A percentile compares a stretch with the other conserved stretches of the same genome.
phyloP scores from a whole-genome alignment of 2,113 vertebrate species.

The Anguilla rostrata region DNA sequence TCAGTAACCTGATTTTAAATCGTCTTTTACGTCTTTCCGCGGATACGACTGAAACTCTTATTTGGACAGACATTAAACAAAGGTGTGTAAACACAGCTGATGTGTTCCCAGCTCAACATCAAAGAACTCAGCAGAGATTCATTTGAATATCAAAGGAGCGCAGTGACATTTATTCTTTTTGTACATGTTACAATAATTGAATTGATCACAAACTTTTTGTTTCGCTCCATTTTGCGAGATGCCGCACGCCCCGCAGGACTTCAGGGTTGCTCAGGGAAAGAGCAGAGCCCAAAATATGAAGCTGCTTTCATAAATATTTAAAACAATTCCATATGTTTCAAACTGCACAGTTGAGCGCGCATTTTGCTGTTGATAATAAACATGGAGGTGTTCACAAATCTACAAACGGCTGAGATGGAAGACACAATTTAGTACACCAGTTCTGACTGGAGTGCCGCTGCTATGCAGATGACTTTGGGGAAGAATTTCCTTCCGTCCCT shows the following conservation, averaged over 20 bases:
- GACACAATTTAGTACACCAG: slow-evolving; percentile 68
- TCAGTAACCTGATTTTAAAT: slow-evolving; percentile 19
- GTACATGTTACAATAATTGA: slow-evolving; percentile 48
- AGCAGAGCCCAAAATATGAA: slow-evolving; percentile 16
- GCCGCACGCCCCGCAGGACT: slow-evolving; percentile 19
- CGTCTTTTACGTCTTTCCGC: slow-evolving; percentile 28
- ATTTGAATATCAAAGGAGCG: slow-evolving; percentile 62
- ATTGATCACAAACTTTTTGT: slow-evolving; percentile 43
- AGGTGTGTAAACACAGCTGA: slow-evolving; percentile 52
- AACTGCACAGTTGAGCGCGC: slow-evolving; percentile 37
- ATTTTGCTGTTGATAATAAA: slow-evolving; percentile 59
- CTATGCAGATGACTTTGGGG: slow-evolving; percentile 64
- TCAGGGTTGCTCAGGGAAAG: slow-evolving; percentile 35
- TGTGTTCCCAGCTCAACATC: slow-evolving; percentile 54
- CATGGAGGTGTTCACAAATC: slow-evolving; percentile 73
- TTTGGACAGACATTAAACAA: slow-evolving; percentile 65
- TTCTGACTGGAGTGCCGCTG: slow-evolving; percentile 62
- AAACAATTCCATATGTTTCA: slow-evolving; percentile 32
- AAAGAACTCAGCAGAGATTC: slow-evolving; percentile 52
- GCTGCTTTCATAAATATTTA: slow-evolving; percentile 38
- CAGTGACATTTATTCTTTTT: slow-evolving; percentile 49
- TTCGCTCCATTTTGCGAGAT: slow-evolving; percentile 16
- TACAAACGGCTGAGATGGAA: slow-evolving; percentile 72
- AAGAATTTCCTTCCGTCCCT: background rate
- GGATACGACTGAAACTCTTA: slow-evolving; percentile 46